Percentiles rank a stretch among this genome's conserved stretches.
These are phyloP conservation scores for Syngnathus acus DNA, from an alignment of 2,797 vertebrate genomes.

Conservation along the genomic window DNA sequence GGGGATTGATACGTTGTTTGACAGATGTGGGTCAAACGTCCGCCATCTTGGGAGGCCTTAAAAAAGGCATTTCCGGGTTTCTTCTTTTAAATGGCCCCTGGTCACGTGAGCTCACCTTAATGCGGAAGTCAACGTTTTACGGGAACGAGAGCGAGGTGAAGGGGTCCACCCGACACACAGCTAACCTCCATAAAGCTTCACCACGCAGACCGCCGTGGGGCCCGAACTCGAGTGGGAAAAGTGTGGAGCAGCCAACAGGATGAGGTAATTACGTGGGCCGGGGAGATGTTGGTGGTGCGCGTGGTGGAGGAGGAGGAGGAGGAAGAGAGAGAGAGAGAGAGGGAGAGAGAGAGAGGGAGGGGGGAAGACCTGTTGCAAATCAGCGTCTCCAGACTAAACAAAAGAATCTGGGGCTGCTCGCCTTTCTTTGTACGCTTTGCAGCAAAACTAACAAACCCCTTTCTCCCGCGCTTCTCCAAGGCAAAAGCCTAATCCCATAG, in stretches of 20 bases:
- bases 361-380: conserved; percentile 79
- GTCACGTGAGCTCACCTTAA: not conserved
- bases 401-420: conserved; percentile 69
- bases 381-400: conserved; percentile 78
- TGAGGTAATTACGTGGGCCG: conserved; percentile 69
- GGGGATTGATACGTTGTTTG: not conserved
- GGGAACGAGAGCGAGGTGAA: too few species aligned
- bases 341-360: conserved; percentile 23
- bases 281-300: conserved; percentile 10
- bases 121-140: not conserved
- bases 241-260: conserved; percentile 55
- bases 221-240: conserved; percentile 23
- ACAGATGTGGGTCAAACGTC: conserved; percentile 3
- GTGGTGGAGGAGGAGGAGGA: conserved; percentile 32
- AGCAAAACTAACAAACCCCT: conserved; percentile 22
- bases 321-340: conserved; percentile 32
- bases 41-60: not conserved
- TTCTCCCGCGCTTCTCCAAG: not conserved
- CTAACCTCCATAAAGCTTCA: not conserved
- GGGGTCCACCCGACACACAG: not conserved
- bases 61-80: not conserved
- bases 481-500: not conserved
- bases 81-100: not conserved
- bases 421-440: conserved; percentile 50
- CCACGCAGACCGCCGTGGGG: not conserved